A percentile compares a stretch with the other conserved stretches of the same genome.
phyloP scores from a whole-genome alignment of 2,888 invertebrate species.

The Machimus rusticus region DNA sequence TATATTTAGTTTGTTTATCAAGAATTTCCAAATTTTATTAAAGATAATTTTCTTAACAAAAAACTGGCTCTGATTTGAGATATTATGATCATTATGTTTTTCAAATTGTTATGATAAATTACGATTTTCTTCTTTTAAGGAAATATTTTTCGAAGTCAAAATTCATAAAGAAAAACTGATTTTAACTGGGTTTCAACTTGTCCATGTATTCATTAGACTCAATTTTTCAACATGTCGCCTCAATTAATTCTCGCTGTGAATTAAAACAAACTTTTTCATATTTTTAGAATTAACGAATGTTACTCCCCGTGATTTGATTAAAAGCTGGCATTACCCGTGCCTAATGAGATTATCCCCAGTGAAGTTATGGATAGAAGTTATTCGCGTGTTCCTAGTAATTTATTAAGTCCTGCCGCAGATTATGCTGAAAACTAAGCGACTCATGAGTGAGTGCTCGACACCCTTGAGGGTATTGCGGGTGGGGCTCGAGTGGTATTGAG shows the following conservation, averaged over 20 bases:
- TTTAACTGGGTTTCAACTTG: too few relatives aligned
- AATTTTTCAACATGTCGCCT: neutral
- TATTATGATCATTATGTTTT: too few relatives aligned
- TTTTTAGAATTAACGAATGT: neutral
- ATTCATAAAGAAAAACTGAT: too few relatives aligned
- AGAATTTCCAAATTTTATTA: too few relatives aligned
- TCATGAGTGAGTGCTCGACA: neutral
- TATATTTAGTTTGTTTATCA: too few relatives aligned
- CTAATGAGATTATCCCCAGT: neutral
- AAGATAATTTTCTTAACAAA: too few relatives aligned
- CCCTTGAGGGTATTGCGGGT: neutral
- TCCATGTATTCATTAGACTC: neutral
- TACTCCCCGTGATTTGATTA: neutral
- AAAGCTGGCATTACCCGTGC: neutral
- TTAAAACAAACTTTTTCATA: neutral
- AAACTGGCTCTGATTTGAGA: too few relatives aligned
- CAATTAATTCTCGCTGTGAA: neutral
- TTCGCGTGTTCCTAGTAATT: conserved; percentile 2
- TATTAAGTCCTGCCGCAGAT: neutral
- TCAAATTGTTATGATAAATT: too few relatives aligned
- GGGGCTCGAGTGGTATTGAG: neutral
- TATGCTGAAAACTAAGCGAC: conserved; percentile 8
- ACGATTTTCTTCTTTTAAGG: too few relatives aligned
- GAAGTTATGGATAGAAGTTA: neutral
- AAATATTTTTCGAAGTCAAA: too few relatives aligned